A percentile compares a stretch with the other conserved stretches of the same genome.
phyloP scores from a whole-genome alignment of 2,888 invertebrate genomes.

The Epinotia brunnichana region DNA sequence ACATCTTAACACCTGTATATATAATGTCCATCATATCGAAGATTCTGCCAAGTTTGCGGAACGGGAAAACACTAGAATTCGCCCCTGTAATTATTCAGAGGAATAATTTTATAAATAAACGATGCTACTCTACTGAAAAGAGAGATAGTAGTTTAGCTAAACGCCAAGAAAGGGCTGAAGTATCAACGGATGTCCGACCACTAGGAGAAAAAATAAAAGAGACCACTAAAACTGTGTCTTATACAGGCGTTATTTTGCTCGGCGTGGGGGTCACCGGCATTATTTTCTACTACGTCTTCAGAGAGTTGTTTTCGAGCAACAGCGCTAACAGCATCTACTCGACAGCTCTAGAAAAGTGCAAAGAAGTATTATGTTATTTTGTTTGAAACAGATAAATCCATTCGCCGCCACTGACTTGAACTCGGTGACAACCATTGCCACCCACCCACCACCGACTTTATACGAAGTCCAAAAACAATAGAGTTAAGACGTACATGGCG shows the following conservation, averaged over 20 bases:
- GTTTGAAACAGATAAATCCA: not conserved
- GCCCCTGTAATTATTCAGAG: slow-evolving; percentile 57
- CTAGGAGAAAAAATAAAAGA: slow-evolving; percentile 92
- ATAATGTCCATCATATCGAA: slow-evolving; percentile 75
- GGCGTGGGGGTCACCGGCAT: slow-evolving; percentile 92
- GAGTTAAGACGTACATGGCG: too few relatives aligned
- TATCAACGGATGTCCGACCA: slow-evolving; percentile 85
- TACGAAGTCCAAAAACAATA: too few relatives aligned
- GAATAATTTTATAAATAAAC: slow-evolving; percentile 56
- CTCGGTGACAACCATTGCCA: too few relatives aligned
- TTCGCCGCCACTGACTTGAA: too few relatives aligned
- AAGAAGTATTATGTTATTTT: slow-evolving; percentile 82
- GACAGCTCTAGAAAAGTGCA: slow-evolving; percentile 89
- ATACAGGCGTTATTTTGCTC: slow-evolving; percentile 90
- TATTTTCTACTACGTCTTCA: slow-evolving; percentile 92
- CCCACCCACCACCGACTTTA: too few relatives aligned
- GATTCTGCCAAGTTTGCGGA: slow-evolving; percentile 64
- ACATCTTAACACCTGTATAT: slow-evolving; percentile 23
- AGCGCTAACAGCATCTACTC: slow-evolving; percentile 94
- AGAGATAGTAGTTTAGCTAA: slow-evolving; percentile 63
- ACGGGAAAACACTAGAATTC: slow-evolving; percentile 56
- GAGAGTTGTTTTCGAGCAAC: slow-evolving; percentile 93
- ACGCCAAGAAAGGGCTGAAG: slow-evolving; percentile 70
- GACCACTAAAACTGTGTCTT: slow-evolving; percentile 94
- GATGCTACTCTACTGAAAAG: slow-evolving; percentile 64